Evolutionary conservation across 2,113 vertebrate genomes (phyloP).

Genomic region (Apaloderma vittatum): DNA sequence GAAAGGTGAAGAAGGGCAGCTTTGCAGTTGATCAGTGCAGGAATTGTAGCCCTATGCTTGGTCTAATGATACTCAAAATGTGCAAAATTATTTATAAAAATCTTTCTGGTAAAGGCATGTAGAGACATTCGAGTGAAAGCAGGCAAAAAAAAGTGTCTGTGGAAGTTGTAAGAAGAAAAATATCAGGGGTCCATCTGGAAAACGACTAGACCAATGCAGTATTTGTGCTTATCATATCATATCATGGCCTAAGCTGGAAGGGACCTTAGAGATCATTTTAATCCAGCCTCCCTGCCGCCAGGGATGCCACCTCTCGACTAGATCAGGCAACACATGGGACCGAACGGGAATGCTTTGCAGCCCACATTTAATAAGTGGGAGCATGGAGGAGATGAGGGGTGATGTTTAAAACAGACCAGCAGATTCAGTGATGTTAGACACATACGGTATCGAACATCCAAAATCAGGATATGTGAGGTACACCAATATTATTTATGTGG

Average conservation of each 20-base stretch:
- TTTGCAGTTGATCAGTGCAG: neutral
- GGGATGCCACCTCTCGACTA: too few relatives aligned
- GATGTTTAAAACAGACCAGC: neutral
- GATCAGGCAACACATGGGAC: too few relatives aligned
- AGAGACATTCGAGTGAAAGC: neutral
- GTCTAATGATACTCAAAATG: neutral
- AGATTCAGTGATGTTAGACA: neutral
- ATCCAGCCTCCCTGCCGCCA: too few relatives aligned
- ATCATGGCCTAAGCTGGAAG: too few relatives aligned
- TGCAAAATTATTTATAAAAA: neutral
- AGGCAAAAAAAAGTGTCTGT: neutral
- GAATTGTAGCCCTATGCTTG: neutral
- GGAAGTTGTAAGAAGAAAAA: neutral
- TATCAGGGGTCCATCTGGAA: neutral
- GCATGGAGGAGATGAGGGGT: neutral
- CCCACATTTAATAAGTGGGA: neutral
- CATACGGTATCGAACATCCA: rapidly evolving
- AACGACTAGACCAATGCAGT: neutral
- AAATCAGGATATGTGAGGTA: neutral
- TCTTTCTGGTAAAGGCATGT: too few relatives aligned
- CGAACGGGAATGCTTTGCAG: too few relatives aligned
- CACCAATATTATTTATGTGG: neutral
- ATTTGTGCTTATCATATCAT: too few relatives aligned
- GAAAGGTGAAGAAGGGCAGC: neutral
- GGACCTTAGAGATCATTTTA: too few relatives aligned